Base-by-base conservation (phyloP, 2,797 vertebrate genomes). In the Mus caroli region DNA sequence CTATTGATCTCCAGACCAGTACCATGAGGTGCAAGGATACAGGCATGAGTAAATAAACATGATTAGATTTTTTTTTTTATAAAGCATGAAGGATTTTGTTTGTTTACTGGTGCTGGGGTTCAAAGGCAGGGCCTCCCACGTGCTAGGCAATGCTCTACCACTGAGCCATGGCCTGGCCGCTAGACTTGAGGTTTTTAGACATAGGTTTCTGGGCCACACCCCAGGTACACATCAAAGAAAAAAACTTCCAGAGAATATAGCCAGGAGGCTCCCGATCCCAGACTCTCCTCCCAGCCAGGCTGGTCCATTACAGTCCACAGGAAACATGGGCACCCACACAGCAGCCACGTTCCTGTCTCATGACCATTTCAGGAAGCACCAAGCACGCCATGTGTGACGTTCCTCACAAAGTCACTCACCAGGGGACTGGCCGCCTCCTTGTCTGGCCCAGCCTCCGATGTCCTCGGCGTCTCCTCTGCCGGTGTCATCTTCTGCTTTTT, bases 401-500 rank as follows among this genome's bases (percentile, higher is more conserved):
- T 43, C 64, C 0, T 11, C 13, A 0, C 46, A 54, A 54, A 79
- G 34, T 31, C 43, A 34, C 26, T 90, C 95, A 98, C 98, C 97
- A 98, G 14, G 0, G 54, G 11, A 14, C 2, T 26, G 4, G 93
- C 7, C 1, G 64, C 93, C 54, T 88, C 40, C 80, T 87, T 4
- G 93, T 71, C 85, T 79, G 6, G 58, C 8, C 64, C 22, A 13
- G 56, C 37, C 19, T 96, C 97, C 0, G 2, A 14, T 2, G 83
- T 90, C 13, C 2, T 17, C 3, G 82, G 79, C 0, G 0, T 78
- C 77, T 93, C 76, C 8, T 86, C 64, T 6, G 64, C 19, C 0
- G 40, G 50, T 0, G 0, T 1, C 13, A 78, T 88, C 95, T 98
- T 98, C 19, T 28, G 4, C 31, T 97, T 98, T 75, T 97, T 98